Evolutionary conservation across 2,797 vertebrate genomes (phyloP).

Genomic region (Yasuhikotakia modesta): DNA sequence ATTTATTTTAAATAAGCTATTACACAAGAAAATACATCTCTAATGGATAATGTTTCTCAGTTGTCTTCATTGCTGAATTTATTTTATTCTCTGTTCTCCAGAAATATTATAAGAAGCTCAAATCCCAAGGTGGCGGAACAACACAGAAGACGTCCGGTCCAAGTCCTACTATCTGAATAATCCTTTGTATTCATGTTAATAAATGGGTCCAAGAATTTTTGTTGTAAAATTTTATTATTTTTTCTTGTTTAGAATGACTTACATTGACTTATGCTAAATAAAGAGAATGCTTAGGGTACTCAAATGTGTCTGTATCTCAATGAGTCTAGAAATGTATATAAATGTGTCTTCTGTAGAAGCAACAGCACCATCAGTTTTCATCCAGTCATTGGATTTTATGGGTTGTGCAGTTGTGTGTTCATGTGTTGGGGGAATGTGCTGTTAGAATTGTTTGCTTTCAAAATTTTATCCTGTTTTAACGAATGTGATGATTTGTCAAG

Average conservation of each 20-base stretch:
- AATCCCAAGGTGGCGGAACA: conserved; percentile 37
- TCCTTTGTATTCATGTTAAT: conserved; percentile 31
- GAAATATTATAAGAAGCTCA: conserved; percentile 59
- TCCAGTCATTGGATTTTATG: too few relatives aligned
- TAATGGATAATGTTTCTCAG: background rate
- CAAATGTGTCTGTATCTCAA: background rate
- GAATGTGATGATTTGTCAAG: too few relatives aligned
- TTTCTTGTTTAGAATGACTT: conserved; percentile 14
- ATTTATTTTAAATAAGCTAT: too few relatives aligned
- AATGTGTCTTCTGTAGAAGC: too few relatives aligned
- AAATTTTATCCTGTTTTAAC: too few relatives aligned
- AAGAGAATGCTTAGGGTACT: background rate
- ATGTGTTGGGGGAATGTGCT: too few relatives aligned
- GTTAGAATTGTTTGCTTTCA: too few relatives aligned
- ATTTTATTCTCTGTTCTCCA: conserved; percentile 10
- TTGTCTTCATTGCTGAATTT: background rate
- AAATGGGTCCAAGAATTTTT: conserved; percentile 51
- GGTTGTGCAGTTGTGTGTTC: too few relatives aligned
- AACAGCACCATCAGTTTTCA: too few relatives aligned
- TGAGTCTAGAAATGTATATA: background rate
- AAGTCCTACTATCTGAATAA: conserved; percentile 44
- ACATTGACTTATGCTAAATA: conserved; percentile 16
- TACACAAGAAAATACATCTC: background rate
- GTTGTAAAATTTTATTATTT: background rate
- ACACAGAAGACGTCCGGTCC: conserved; percentile 20